Percentiles rank a stretch among this genome's conserved stretches.
These are phyloP conservation scores for Bos indicus DNA, from an alignment of 2,113 vertebrate species.

Conservation along the genomic window DNA sequence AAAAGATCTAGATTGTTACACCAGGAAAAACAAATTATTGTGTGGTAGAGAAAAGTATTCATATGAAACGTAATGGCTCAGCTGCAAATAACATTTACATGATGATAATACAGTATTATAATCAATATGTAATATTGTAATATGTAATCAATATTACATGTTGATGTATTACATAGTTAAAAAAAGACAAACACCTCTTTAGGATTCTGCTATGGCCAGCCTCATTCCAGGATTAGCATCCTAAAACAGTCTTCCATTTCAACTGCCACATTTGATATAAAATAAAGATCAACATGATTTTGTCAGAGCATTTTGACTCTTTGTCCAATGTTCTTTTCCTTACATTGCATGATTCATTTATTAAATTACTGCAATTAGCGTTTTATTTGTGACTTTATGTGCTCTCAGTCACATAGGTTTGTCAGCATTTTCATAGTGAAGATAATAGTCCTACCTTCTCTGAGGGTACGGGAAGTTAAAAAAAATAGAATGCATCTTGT, in stretches of 20 bases:
- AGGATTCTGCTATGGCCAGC: background rate
- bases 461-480: background rate
- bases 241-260: background rate
- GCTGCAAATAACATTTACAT: background rate
- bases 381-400: background rate
- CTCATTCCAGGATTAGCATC: background rate
- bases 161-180: background rate
- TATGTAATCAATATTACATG: background rate
- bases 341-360: background rate
- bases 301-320: background rate
- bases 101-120: background rate
- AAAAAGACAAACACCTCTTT: background rate
- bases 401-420: background rate
- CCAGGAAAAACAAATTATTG: background rate
- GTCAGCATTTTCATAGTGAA: background rate
- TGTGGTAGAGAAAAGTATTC: background rate
- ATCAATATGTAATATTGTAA: background rate
- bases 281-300: background rate
- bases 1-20: background rate
- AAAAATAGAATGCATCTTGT: background rate
- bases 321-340: background rate
- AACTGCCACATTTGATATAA: background rate
- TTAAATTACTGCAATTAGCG: background rate
- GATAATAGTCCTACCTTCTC: background rate
- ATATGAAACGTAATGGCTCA: background rate